Base-by-base conservation (phyloP, 2,113 vertebrate genomes). In the Oryzias celebensis region DNA sequence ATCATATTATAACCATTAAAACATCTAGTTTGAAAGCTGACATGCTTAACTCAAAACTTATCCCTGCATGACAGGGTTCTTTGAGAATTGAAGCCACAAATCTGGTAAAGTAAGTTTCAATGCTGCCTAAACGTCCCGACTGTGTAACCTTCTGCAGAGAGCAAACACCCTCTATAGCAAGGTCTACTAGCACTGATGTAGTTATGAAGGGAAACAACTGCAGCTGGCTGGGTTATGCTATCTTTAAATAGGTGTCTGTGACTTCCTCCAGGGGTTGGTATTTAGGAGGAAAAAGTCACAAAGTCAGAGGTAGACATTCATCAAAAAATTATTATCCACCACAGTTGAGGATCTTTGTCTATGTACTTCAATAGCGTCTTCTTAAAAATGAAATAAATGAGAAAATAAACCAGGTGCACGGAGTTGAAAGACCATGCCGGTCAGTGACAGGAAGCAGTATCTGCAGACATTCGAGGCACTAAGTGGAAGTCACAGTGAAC, bases 181-280 rank as follows among this genome's bases (percentile, higher is more conserved):
- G 77, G 77, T 78, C 65, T 48, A 42, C 68, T 70, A 73, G 69
- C 31, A 20, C 58, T 65, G 83, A 89, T 88, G 89, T 68, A 78
- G 83, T 89, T 86, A 87, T 59, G 55, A 80, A n/a, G 72, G 50
- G 66, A 88, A 91, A 78, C 0, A 36, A 77, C 85, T 84, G 81
- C 82, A 87, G 81, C 83, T 89, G 86, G 83, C 72, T 53, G 41
- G 52, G 78, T 85, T 81, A 47, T 80, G 77, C 69, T 77, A 75
- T 87, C 87, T 83, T 91, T 85, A 89, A 90, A 91, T 85, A 90
- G 80, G 67, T 79, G 67, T 52, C 68, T 36, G 57, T 71, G 62
- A 75, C 82, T 73, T 71, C 73, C 68, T 76, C 55, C 52, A 58
- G 60, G 51, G 44, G 41, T 69, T 20, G 18, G 48, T 49, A 47